Evolutionary conservation across 1,140 invertebrate genomes (phyloP).

Genomic region (Brachionus koreanus): DNA sequence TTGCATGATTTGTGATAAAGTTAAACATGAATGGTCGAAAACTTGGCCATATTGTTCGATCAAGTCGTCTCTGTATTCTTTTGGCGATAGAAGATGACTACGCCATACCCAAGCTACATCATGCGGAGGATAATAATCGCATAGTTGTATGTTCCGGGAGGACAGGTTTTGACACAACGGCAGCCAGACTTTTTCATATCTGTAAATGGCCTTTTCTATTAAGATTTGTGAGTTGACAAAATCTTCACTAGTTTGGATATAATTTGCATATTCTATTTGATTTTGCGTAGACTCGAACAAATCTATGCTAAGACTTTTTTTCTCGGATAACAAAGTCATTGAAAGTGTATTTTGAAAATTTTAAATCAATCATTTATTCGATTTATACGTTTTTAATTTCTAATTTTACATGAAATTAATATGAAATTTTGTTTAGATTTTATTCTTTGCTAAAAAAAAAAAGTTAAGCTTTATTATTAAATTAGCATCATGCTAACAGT

Average conservation of each 20-base stretch:
- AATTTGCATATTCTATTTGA: not conserved
- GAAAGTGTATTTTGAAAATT: no score
- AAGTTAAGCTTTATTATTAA: no score
- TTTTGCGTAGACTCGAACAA: not conserved
- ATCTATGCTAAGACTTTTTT: not conserved
- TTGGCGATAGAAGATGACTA: not conserved
- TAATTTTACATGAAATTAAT: no score
- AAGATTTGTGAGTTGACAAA: not conserved
- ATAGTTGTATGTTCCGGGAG: not conserved
- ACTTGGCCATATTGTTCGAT: not conserved
- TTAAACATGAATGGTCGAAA: not conserved
- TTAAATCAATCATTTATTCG: no score
- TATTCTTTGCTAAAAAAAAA: no score
- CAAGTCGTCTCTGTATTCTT: not conserved
- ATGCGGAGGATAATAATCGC: not conserved
- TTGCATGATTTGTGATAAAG: not conserved
- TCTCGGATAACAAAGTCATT: no score
- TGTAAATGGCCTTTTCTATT: not conserved
- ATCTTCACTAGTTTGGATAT: not conserved
- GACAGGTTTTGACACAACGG: not conserved
- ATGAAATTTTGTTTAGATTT: no score
- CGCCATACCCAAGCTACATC: not conserved
- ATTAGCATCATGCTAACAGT: no score
- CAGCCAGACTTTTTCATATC: not conserved
- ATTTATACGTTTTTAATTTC: no score